Evolutionary conservation across 2,888 invertebrate species (phyloP).

Genomic region (Rhogogaster chlorosoma): DNA sequence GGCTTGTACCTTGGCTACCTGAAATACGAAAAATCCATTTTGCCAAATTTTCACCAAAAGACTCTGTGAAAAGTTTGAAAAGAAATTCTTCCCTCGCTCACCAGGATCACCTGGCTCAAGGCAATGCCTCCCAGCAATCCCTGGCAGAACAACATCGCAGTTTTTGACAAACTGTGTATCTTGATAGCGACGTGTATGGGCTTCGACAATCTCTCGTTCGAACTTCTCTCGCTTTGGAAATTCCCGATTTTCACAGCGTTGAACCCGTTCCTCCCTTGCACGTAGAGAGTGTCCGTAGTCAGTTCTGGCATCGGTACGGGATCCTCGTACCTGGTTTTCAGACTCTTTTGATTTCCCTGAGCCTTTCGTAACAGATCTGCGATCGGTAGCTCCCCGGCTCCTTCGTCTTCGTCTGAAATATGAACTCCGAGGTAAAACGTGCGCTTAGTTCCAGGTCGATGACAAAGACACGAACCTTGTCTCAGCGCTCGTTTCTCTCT

Average conservation of each 20-base stretch:
- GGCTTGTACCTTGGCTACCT: neutral
- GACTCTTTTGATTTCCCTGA: slow-evolving; percentile 61
- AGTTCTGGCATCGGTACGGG: slow-evolving; percentile 68
- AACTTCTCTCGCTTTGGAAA: slow-evolving; percentile 50
- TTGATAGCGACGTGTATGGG: slow-evolving; percentile 72
- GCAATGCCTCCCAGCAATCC: slow-evolving; percentile 75
- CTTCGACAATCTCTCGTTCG: neutral
- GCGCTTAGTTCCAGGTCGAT: neutral
- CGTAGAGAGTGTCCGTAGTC: slow-evolving; percentile 73
- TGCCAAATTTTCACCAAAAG: neutral
- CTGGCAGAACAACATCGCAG: slow-evolving; percentile 70
- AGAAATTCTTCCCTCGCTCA: slow-evolving; percentile 57
- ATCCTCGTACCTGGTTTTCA: slow-evolving; percentile 68
- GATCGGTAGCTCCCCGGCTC: slow-evolving; percentile 69
- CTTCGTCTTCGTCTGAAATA: neutral
- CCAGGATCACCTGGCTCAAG: slow-evolving; percentile 72
- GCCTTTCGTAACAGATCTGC: slow-evolving; percentile 71
- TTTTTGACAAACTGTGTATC: slow-evolving; percentile 70
- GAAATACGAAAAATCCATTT: neutral
- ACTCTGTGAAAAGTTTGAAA: neutral
- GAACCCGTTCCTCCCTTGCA: slow-evolving; percentile 73
- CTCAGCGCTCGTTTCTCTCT: neutral
- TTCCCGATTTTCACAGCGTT: slow-evolving; percentile 69
- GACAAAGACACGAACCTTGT: neutral
- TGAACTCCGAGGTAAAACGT: neutral